Evolutionary conservation across 2,797 vertebrate genomes (phyloP), one percentile per base, ranked within the genome.

Genomic region (Arctocebus calabarensis): DNA sequence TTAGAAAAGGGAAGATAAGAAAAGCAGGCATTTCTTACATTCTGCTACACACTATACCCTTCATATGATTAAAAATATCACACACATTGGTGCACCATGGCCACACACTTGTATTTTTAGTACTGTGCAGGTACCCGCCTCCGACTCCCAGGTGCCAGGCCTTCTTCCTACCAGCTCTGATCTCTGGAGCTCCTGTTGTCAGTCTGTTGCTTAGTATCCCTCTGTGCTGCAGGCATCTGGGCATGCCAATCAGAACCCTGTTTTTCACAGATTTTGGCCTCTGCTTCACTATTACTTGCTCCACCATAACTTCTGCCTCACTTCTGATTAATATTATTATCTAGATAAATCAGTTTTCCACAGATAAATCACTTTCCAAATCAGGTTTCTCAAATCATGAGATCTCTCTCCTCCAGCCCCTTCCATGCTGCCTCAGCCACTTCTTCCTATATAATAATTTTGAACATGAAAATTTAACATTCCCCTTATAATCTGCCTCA

Each of bases 1-100:
- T 32, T 37, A 59, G n/a, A 25, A 48, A 91, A 73, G 2, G 8
- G 66, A 70, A 86, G n/a, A 12, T 23, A 64, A 29, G 34, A 20
- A 77, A 73, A 85, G 40, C 3, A 43, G 64, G 48, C 29, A 23
- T 78, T n/a, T n/a, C 10, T 59, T 55, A 43, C 7, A 43, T 84
- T 29, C 27, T 85, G 8, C 48, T 78, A 16, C 55, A 59, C 8
- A 82, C 19, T 55, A 17, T 68, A 61, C 25, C 22, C 14, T 84
- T 85, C 71, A 27, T 23, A 5, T 12, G 52, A 52, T 85, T 90
- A 88, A 88, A 95, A 85, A 92, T 59, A 75, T 27, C 66, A 7
- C 29, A 32, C 37, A 14, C 4, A 59, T 78, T 57, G 88, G 86
- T 34, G 81, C 14, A 90, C 16, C 23, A 34, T 11, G 79, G 81